Evolutionary conservation across 2,797 vertebrate genomes (phyloP), one percentile per base, ranked within the genome.

Genomic region (Ficedula albicollis): DNA sequence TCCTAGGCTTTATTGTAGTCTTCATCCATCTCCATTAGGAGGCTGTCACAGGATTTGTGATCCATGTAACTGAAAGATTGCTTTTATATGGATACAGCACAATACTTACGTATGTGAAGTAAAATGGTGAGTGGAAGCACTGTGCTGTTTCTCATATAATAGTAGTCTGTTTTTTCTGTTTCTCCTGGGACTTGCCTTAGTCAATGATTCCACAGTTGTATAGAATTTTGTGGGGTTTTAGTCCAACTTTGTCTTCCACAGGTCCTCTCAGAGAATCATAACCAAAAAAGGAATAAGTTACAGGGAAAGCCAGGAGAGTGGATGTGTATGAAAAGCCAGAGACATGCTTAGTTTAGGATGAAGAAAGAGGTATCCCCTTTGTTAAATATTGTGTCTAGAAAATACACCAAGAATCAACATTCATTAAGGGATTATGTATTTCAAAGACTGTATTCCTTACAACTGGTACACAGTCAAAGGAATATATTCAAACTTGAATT

Each of bases 281-380:
- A 72, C 16, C 14, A 48, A 72, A 90, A 88, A 77, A 74, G 11
- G 39, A 74, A 0, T 48, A 56, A 81, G 6, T 59, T 84, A 15
- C 0, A 1, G 41, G 11, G 34, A 21, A 81, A 74, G 29, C 6
- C 17, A 48, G 13, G 10, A 7, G 16, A 16, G 21, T 5, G 1
- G 15, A 27, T 75, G 12, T 8, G n/a, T 32, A 25, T 52, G 19
- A 85, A 60, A 89, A 87, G 38, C 29, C 34, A 68, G 46, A 32
- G 20, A 23, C 6, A 3, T 43, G n/a, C 51, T 73, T 69, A 21
- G 13, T 59, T 93, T 29, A 64, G 16, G 26, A 54, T 75, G 54
- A 55, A 72, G 39, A 18, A 46, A 78, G 75, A 63, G 7, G 13
- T 54, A 48, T 20, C 6, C 4, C 2, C 3, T 67, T 68, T 48